These are phyloP conservation scores for Montifringilla adamsi DNA, from an alignment of 2,113 vertebrate species.

Conservation along the genomic window DNA sequence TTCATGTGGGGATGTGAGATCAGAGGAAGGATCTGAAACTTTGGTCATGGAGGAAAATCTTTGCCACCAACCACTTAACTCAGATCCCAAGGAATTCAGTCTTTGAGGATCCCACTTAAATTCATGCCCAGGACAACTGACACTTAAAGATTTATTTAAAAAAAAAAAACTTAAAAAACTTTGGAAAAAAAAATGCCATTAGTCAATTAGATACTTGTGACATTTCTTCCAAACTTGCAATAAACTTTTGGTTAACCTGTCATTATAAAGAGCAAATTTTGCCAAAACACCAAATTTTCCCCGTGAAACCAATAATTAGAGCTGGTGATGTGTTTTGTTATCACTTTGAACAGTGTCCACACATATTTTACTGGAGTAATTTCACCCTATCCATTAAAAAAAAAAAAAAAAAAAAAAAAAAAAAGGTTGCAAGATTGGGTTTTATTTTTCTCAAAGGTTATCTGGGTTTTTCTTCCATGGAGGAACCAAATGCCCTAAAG, in stretches of 20 bases:
- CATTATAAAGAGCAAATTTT: neutral
- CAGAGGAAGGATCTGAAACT: neutral
- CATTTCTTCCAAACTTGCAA: neutral
- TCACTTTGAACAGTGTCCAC: neutral
- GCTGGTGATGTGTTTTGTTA: neutral
- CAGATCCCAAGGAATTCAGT: neutral
- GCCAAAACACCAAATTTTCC: neutral
- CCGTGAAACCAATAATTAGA: neutral
- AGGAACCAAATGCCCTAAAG: conserved; percentile 1
- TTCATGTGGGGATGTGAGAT: neutral
- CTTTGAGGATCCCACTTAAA: neutral
- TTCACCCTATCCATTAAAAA: neutral
- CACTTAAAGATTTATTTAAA: neutral
- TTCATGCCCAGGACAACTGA: neutral
- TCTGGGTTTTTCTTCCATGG: neutral
- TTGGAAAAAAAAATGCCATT: neutral
- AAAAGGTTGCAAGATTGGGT: neutral
- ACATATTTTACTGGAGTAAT: neutral
- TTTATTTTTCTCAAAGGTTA: neutral
- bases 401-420: neutral
- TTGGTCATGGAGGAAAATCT: neutral
- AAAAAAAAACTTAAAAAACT: neutral
- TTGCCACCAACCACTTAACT: neutral
- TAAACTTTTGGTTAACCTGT: neutral
- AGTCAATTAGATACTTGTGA: neutral